Evolutionary conservation across 2,888 invertebrate genomes (phyloP), one percentile per base, ranked within the genome.

Genomic region (Lacanobia wlatinum): DNA sequence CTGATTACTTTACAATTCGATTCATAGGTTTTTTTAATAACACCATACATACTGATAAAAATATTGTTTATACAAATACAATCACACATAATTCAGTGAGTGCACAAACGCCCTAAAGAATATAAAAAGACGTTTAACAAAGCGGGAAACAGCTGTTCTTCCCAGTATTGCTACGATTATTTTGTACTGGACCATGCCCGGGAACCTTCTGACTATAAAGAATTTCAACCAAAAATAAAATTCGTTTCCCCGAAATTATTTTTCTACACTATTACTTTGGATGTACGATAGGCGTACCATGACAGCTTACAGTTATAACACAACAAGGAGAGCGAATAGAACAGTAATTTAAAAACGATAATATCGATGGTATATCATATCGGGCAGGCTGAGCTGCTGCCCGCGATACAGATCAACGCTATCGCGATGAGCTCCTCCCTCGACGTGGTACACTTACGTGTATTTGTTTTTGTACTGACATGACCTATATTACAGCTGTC

Each of bases 381-480:
- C 82, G 59, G 23, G 21, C 69, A 61, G 61, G 34, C 70, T 71
- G 48, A 55, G 69, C 69, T 73, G 50, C 50, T 73, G 78, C 80
- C 70, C 71, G 82, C 74, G 88, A 90, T 91, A 90, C 73, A 79
- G 85, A 92, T 91, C 90, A 78, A 80, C 73, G 83, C 82, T 91
- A 92, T 93, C 92, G 85, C 87, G 91, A 92, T 92, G 84, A 91
- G 90, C 85, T 75, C 73, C 73, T 53, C 73, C 78, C 69, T 73
- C 73, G 62, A 28, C 70, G 70, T 67, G 59, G 23, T 63, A 58
- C 58, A 38, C 62, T 67, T 55, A 70, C 40, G 28, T 34, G 34
- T 67, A 64, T 62, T 75, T 50, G 34, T 67, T 61, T 62, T 75
- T 50, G 28, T 16, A 63, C 21, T 70, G 46, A 69, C 63, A 38